A percentile compares a stretch with the other conserved stretches of the same genome.
phyloP scores from a whole-genome alignment of 2,888 invertebrate genomes.

The Himalopsyche japonica region DNA sequence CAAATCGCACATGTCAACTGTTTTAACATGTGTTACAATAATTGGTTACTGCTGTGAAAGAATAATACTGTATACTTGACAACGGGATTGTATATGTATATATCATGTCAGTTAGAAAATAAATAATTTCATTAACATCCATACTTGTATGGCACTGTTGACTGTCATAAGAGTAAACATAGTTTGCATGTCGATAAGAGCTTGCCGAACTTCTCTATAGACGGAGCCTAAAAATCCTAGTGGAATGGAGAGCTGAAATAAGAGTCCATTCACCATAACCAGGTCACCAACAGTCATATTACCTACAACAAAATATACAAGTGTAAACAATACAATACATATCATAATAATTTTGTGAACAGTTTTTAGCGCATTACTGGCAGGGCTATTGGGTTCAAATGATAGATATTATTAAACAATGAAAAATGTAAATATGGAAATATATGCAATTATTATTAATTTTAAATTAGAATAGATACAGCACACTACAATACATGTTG shows the following conservation, averaged over 20 bases:
- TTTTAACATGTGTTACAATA: too few relatives aligned
- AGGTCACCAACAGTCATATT: constrained; percentile 96
- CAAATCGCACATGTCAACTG: too few relatives aligned
- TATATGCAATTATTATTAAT: too few relatives aligned
- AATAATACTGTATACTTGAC: background rate
- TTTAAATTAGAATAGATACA: too few relatives aligned
- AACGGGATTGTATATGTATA: too few relatives aligned
- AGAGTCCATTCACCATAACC: constrained; percentile 96
- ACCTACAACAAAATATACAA: constrained; percentile 58
- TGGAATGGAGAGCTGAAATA: constrained; percentile 97
- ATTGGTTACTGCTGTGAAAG: background rate
- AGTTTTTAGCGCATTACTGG: background rate
- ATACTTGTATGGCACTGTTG: constrained; percentile 75
- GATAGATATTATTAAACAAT: too few relatives aligned
- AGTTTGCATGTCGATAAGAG: constrained; percentile 96
- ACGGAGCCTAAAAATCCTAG: constrained; percentile 97
- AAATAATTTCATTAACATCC: background rate
- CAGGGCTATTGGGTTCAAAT: too few relatives aligned
- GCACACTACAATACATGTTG: too few relatives aligned
- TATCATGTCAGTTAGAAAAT: too few relatives aligned
- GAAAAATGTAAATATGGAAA: too few relatives aligned
- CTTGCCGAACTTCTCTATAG: constrained; percentile 95
- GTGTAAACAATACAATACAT: background rate
- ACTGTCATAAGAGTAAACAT: constrained; percentile 97
- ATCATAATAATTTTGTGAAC: background rate